Evolutionary conservation across 2,888 invertebrate genomes (phyloP).

Genomic region (Amblyjoppa fuscipennis): DNA sequence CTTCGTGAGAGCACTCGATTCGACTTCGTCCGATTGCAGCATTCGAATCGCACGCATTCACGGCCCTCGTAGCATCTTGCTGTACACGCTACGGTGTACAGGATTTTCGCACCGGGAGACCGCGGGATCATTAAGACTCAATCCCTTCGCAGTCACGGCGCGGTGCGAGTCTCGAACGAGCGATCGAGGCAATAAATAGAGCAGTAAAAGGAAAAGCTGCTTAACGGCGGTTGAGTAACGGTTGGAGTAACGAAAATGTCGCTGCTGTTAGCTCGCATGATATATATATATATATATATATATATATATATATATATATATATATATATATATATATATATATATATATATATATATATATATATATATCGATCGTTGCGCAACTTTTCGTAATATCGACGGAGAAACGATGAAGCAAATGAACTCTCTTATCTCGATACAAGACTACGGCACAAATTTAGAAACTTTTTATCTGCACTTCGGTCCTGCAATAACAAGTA

Average conservation of each 20-base stretch:
- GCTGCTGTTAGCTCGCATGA: not conserved
- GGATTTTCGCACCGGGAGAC: not conserved
- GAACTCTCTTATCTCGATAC: not conserved
- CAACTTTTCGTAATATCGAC: not conserved
- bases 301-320: no score
- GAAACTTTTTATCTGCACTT: not conserved
- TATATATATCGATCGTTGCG: not conserved
- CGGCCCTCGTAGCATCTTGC: slow-evolving; percentile 1
- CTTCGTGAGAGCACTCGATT: slow-evolving; percentile 22
- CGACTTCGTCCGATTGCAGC: slow-evolving; percentile 49
- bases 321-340: no score
- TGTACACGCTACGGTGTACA: slow-evolving; percentile 7
- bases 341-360: no score
- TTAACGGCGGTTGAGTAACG: not conserved
- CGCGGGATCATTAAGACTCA: slow-evolving; percentile 24
- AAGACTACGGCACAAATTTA: not conserved
- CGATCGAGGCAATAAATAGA: not conserved
- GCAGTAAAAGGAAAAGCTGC: not conserved
- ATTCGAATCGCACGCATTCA: slow-evolving; percentile 47
- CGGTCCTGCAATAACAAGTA: not conserved
- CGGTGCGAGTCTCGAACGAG: not conserved
- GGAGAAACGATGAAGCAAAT: not conserved
- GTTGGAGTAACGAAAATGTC: not conserved
- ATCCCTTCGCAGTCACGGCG: slow-evolving; percentile 13
- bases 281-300: no score